These are phyloP conservation scores for Fopius arisanus DNA, from an alignment of 1,140 invertebrate species.

Conservation along the genomic window DNA sequence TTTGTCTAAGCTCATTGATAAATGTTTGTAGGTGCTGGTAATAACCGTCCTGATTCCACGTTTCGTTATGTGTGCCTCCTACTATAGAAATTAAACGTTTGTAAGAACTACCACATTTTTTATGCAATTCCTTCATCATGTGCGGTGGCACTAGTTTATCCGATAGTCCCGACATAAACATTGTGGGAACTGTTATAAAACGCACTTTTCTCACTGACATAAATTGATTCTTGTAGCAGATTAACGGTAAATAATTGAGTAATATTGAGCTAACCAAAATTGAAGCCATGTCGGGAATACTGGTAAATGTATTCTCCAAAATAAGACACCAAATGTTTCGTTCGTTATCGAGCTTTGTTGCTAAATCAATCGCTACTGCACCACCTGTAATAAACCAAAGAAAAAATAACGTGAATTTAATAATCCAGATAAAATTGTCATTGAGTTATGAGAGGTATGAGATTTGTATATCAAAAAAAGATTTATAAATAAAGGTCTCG, in stretches of 20 bases:
- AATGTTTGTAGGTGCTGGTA: conserved; percentile 69
- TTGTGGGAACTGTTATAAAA: conserved; percentile 72
- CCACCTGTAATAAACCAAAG: conserved; percentile 69
- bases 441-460: too few relatives aligned
- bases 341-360: conserved; percentile 74
- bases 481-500: too few relatives aligned
- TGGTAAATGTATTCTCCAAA: conserved; percentile 95
- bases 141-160: conserved; percentile 85
- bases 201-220: conserved; percentile 75
- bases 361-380: conserved; percentile 87
- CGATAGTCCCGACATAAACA: conserved; percentile 83
- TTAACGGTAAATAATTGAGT: conserved; percentile 76
- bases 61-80: conserved; percentile 87
- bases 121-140: conserved; percentile 85
- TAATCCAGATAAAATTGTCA: not conserved
- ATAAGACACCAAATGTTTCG: conserved; percentile 85
- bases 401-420: conserved; percentile 21
- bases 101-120: conserved; percentile 71
- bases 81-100: conserved; percentile 79
- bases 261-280: conserved; percentile 75
- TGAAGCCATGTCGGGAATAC: conserved; percentile 91
- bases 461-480: too few relatives aligned
- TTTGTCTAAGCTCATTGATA: conserved; percentile 62
- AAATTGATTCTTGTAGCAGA: conserved; percentile 86
- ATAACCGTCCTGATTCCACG: conserved; percentile 76